Conservation (phyloP, 2,797 vertebrate species). For the Monodelphis domestica region DNA sequence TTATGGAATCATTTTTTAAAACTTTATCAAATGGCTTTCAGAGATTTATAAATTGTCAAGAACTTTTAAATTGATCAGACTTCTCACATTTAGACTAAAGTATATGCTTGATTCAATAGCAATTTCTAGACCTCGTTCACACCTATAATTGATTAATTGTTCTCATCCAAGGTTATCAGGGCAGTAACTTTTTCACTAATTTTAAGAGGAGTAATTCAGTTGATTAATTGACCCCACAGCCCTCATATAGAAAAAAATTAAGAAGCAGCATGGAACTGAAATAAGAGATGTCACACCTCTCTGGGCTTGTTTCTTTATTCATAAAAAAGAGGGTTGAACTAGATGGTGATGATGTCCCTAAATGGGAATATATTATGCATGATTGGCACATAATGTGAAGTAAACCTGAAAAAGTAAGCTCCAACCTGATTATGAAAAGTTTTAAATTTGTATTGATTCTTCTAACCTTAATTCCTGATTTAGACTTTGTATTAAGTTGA, state of each 20-base stretch:
- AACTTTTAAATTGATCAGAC: background rate
- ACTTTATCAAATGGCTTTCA: background rate
- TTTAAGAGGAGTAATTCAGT: background rate
- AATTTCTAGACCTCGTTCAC: background rate
- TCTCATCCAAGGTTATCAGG: background rate
- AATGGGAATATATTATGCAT: background rate
- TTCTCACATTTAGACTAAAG: background rate
- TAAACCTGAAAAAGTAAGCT: background rate
- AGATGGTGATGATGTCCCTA: background rate
- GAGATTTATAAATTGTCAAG: background rate
- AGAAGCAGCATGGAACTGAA: background rate
- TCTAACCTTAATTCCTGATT: background rate
- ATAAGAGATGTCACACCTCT: background rate
- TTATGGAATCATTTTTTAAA: background rate
- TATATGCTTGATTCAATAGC: background rate
- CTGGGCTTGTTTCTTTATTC: background rate
- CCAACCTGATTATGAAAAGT: background rate
- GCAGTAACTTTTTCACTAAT: background rate
- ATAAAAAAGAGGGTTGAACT: background rate
- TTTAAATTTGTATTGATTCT: background rate
- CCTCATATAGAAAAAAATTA: background rate
- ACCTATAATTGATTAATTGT: background rate
- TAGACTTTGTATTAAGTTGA: background rate
- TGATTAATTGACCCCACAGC: background rate
- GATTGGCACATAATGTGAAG: background rate